phyloP scores from a whole-genome alignment of 92 coral and sea anemone species.

The Umimayanthus chanpuru region DNA sequence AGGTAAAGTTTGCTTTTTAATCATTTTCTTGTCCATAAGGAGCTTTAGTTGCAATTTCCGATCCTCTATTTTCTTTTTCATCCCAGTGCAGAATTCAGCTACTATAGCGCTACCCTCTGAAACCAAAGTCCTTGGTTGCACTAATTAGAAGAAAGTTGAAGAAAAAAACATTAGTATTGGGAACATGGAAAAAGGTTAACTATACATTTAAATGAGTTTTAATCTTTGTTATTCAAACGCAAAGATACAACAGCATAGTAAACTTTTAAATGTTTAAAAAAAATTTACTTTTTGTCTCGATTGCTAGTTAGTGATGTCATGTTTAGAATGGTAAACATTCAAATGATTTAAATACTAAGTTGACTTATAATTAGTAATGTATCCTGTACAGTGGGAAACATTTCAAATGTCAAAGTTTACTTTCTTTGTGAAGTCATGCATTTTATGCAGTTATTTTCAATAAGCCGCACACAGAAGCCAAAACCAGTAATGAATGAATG shows the following conservation, averaged over 20 bases:
- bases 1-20: not conserved
- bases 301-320: not conserved
- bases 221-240: not conserved
- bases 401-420: no score
- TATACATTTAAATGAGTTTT: no score
- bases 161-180: not conserved
- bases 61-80: not conserved
- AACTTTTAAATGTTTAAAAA: no score
- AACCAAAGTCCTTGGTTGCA: conserved; percentile 4
- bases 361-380: not conserved
- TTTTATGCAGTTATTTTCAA: no score
- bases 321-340: not conserved
- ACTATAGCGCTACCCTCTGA: not conserved
- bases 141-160: not conserved
- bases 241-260: not conserved
- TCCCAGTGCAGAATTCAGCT: not conserved
- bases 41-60: not conserved
- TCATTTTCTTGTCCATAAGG: not conserved
- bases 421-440: no score
- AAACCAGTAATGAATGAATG: no score
- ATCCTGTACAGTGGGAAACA: no score
- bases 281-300: no score
- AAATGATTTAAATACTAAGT: not conserved
- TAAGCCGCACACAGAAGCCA: no score
- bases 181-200: no score